A percentile compares a stretch with the other conserved stretches of the same genome.
Evolutionary conservation across 2,888 invertebrate species (phyloP).

Genomic region (Aporophyla lueneburgensis): DNA sequence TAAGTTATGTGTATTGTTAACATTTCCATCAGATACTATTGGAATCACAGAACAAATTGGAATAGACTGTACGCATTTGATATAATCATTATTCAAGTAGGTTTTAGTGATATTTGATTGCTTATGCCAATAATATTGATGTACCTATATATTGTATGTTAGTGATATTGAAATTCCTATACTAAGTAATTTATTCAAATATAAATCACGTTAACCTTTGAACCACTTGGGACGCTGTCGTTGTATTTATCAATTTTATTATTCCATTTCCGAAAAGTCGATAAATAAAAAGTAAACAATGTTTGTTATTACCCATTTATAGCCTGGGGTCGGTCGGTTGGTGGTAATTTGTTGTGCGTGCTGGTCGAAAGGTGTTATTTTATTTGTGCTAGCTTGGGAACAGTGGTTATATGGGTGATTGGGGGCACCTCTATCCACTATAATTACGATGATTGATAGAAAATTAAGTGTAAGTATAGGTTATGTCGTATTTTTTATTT

Average conservation of each 20-base stretch:
- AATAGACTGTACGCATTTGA: neutral
- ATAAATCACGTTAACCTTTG: conserved; percentile 32
- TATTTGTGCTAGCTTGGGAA: conserved; percentile 4
- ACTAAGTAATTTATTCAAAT: conserved; percentile 10
- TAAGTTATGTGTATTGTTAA: neutral
- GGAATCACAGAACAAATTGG: too few relatives aligned
- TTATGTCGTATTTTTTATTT: conserved; percentile 4
- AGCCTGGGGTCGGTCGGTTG: neutral
- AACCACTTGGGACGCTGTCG: conserved; percentile 2
- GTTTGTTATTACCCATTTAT: conserved; percentile 21
- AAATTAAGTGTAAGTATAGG: neutral
- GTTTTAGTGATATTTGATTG: conserved; percentile 3
- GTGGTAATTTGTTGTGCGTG: conserved; percentile 33
- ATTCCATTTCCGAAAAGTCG: conserved; percentile 31
- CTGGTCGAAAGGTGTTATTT: conserved; percentile 32
- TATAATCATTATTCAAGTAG: neutral
- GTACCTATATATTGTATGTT: too few relatives aligned
- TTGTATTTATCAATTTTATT: conserved; percentile 22
- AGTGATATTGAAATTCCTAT: neutral
- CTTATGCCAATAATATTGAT: conserved; percentile 12
- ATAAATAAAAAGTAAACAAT: conserved; percentile 40
- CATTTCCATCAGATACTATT: too few relatives aligned
- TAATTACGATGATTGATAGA: conserved; percentile 45
- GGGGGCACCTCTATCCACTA: neutral
- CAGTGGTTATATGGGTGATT: neutral